These are phyloP conservation scores for Xenus cinereus DNA, from an alignment of 2,113 vertebrate genomes.

Conservation along the genomic window DNA sequence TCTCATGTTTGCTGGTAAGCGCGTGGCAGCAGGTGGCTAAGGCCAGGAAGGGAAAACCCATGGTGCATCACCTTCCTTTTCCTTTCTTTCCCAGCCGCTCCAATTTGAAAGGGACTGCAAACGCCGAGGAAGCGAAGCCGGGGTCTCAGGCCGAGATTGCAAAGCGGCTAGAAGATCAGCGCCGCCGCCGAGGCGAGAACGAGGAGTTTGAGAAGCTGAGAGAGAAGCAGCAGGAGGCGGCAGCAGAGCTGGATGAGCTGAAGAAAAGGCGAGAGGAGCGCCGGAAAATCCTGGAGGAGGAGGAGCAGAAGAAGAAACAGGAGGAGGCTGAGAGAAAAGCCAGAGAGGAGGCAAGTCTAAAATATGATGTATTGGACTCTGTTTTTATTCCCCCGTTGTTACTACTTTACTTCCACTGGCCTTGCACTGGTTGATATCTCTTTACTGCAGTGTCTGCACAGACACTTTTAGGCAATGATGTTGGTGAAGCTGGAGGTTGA, in stretches of 20 bases:
- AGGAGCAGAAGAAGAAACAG: conserved; percentile 87
- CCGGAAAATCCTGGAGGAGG: conserved; percentile 91
- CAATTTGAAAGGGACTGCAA: conserved; percentile 61
- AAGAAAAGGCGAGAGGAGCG: conserved; percentile 92
- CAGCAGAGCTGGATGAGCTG: conserved; percentile 90
- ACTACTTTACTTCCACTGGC: not conserved
- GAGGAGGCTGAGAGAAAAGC: conserved; percentile 87
- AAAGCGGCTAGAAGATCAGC: conserved; percentile 88
- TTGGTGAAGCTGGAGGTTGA: not conserved
- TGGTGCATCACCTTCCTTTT: not conserved
- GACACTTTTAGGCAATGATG: not conserved
- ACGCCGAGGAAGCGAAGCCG: conserved; percentile 73
- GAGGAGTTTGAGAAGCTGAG: conserved; percentile 91
- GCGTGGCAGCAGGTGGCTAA: accelerated
- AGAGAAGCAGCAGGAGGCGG: conserved; percentile 92
- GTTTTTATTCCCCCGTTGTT: not conserved
- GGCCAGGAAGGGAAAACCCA: not conserved
- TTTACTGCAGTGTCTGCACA: not conserved
- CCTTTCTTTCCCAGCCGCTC: conserved; percentile 70
- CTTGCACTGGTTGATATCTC: accelerated
- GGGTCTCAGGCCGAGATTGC: conserved; percentile 82
- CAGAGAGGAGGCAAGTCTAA: conserved; percentile 83
- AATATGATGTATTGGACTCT: not conserved
- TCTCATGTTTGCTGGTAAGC: not conserved
- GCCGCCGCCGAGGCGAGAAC: conserved; percentile 85